These are phyloP conservation scores for Anguilla anguilla DNA, from an alignment of 2,797 vertebrate species.

Conservation along the genomic window DNA sequence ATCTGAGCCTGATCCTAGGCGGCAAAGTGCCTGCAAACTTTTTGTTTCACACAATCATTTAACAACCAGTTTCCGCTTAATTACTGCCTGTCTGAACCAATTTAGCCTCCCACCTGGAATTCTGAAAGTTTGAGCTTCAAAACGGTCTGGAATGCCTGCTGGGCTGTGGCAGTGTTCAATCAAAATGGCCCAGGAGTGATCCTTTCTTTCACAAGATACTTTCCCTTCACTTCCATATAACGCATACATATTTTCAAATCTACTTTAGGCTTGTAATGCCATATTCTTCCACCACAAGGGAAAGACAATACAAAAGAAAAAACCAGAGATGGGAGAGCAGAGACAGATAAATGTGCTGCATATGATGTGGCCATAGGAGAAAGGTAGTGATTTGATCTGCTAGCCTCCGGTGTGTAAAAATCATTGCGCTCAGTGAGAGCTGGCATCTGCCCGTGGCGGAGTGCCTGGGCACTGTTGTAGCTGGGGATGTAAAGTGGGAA, in stretches of 20 bases:
- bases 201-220: background rate
- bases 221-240: background rate
- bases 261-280: background rate
- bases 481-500: background rate
- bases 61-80: background rate
- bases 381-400: background rate
- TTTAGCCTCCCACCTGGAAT: background rate
- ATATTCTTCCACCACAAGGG: background rate
- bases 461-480: background rate
- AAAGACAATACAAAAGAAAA: background rate
- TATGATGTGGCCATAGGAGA: background rate
- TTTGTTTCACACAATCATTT: background rate
- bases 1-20: background rate
- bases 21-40: background rate
- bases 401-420: conserved; percentile 11
- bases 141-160: background rate
- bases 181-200: background rate
- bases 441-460: background rate
- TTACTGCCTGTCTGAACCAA: background rate
- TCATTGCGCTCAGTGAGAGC: conserved; percentile 4
- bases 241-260: background rate
- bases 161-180: background rate
- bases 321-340: background rate
- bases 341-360: background rate
- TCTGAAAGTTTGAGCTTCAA: background rate